phyloP scores from a whole-genome alignment of 2,888 invertebrate genomes.

The Zygothrica quintamaculata region DNA sequence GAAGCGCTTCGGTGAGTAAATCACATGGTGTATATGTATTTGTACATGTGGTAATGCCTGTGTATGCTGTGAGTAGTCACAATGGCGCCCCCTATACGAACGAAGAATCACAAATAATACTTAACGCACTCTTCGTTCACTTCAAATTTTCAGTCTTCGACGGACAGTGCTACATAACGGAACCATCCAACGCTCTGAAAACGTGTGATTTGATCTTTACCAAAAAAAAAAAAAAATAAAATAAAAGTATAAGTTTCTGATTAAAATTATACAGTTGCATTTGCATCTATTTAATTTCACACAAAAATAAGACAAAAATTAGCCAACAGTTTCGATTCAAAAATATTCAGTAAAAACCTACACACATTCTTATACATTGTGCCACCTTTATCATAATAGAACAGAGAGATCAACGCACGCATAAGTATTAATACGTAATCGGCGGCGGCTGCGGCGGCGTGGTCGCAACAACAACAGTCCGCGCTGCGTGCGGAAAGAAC shows the following conservation, averaged over 20 bases:
- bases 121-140: slow-evolving; percentile 28
- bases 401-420: slow-evolving; percentile 27
- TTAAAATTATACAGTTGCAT: slow-evolving; percentile 35
- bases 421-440: slow-evolving; percentile 50
- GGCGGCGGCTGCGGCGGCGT: slow-evolving; percentile 43
- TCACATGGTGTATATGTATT: slow-evolving; percentile 21
- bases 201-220: background rate
- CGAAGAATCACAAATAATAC: slow-evolving; percentile 16
- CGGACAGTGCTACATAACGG: slow-evolving; percentile 52
- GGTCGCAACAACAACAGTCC: slow-evolving; percentile 20
- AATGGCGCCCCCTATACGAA: slow-evolving; percentile 43
- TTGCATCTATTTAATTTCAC: slow-evolving; percentile 41
- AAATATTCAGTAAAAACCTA: background rate
- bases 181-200: slow-evolving; percentile 32
- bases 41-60: background rate
- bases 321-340: background rate
- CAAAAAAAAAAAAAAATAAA: too few species aligned
- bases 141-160: slow-evolving; percentile 60
- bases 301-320: background rate
- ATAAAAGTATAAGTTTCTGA: slow-evolving; percentile 35
- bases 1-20: slow-evolving; percentile 59
- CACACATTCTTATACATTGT: background rate
- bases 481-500: slow-evolving; percentile 20
- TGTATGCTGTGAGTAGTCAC: slow-evolving; percentile 27
- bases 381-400: slow-evolving; percentile 11